Evolutionary conservation across 2,797 vertebrate species (phyloP).

Genomic region (Neosalanx taihuensis): DNA sequence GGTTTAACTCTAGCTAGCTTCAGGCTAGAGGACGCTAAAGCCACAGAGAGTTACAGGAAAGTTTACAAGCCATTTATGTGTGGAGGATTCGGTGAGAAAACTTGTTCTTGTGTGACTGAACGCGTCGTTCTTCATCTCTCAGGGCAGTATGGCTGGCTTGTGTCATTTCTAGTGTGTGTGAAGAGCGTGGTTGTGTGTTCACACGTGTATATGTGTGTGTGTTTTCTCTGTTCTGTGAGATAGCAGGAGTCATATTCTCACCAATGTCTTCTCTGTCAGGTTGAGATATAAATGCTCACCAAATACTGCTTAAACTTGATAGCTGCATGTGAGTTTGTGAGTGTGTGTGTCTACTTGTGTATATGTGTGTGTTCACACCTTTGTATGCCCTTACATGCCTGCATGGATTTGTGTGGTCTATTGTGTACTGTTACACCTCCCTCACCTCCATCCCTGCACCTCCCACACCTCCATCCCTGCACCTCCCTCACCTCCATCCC

Average conservation of each 20-base stretch:
- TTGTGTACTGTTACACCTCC: neutral
- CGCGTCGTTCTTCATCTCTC: no score
- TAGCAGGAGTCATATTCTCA: neutral
- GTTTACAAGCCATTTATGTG: neutral
- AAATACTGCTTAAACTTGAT: neutral
- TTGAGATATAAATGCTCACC: neutral
- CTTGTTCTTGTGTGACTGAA: no score
- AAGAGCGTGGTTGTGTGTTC: neutral
- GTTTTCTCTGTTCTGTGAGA: neutral
- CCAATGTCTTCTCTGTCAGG: neutral
- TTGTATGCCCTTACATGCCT: neutral
- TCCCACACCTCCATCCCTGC: no score
- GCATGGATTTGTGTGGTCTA: neutral
- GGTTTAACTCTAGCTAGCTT: neutral
- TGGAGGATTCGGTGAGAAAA: neutral
- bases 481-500: no score
- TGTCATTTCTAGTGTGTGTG: neutral
- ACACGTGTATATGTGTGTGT: neutral
- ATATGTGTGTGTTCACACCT: conserved; percentile 7
- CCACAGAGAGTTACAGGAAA: neutral
- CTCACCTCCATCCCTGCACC: no score
- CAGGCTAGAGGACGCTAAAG: neutral
- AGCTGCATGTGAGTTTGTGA: neutral
- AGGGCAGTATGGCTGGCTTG: no score
- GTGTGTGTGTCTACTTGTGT: neutral